Conservation (phyloP, 2,888 invertebrate genomes). For the Steinernema scapterisci region DNA sequence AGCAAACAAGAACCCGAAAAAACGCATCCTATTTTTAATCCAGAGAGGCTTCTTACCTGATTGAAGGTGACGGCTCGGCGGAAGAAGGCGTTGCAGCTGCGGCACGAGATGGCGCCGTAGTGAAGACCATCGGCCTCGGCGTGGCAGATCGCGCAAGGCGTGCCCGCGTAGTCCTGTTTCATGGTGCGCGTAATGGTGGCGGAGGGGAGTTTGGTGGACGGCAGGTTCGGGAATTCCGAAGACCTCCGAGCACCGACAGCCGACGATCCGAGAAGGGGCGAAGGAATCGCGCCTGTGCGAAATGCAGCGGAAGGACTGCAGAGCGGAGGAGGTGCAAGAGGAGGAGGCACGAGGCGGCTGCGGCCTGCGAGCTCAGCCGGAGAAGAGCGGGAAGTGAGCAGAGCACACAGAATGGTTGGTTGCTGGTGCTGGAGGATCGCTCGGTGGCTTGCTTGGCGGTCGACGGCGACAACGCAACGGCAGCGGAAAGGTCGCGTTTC, state of each 20-base stretch:
- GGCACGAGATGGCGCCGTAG: constrained; percentile 59
- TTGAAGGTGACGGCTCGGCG: constrained; percentile 60
- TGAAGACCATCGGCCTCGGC: constrained; percentile 62
- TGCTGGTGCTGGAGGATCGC: not conserved
- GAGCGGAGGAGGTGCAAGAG: no score
- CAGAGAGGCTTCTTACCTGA: constrained; percentile 44
- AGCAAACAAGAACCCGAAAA: not conserved
- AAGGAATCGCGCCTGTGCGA: no score
- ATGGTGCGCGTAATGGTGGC: constrained; percentile 27
- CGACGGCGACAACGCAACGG: not conserved
- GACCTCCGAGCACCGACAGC: no score
- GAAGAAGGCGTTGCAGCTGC: constrained; percentile 53
- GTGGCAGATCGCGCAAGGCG: constrained; percentile 52
- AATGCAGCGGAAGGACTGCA: no score
- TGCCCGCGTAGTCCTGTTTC: constrained; percentile 29
- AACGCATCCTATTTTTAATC: not conserved
- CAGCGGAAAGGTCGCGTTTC: not conserved
- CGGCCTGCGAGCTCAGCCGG: no score
- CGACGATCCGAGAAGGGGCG: no score
- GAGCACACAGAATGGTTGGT: constrained; percentile 18
- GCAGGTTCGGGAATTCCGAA: not conserved
- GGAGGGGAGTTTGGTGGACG: not conserved
- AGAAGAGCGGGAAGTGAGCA: not conserved
- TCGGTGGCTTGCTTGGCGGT: no score
- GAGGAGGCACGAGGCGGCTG: no score